Evolutionary conservation across 2,113 vertebrate species (phyloP).

Genomic region (Phoxinus phoxinus): DNA sequence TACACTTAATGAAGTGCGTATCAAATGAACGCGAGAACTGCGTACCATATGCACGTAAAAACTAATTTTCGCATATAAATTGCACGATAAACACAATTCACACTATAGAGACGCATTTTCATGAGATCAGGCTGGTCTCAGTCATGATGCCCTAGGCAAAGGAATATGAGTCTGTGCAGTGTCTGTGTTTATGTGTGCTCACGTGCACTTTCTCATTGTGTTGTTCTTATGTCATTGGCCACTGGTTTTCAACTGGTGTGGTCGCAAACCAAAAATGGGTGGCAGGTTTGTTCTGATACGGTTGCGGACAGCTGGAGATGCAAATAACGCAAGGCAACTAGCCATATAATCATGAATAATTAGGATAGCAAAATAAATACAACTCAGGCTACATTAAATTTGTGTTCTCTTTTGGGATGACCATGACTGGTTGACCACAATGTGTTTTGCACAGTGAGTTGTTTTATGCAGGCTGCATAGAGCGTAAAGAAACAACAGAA

Average conservation of each 20-base stretch:
- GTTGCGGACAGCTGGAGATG: not conserved
- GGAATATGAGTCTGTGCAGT: too few species aligned
- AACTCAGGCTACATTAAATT: not conserved
- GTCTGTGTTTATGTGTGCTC: not conserved
- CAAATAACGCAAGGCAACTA: not conserved
- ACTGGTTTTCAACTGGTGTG: not conserved
- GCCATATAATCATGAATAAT: not conserved
- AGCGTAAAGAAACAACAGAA: not conserved
- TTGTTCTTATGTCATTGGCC: not conserved
- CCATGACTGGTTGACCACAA: not conserved
- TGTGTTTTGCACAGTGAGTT: not conserved
- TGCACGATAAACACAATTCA: too few species aligned
- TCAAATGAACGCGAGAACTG: too few species aligned
- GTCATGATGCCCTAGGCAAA: too few species aligned
- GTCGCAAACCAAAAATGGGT: not conserved
- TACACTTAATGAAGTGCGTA: too few species aligned
- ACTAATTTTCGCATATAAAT: too few species aligned
- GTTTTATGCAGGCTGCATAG: not conserved
- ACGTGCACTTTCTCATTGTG: not conserved
- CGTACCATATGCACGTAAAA: too few species aligned
- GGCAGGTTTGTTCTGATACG: not conserved
- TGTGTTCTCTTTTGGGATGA: not conserved
- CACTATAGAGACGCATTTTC: too few species aligned
- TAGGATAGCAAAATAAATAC: not conserved
- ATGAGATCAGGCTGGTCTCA: too few species aligned